Conservation (phyloP, 2,113 vertebrate genomes). For the Brachypodius melanocephalos region DNA sequence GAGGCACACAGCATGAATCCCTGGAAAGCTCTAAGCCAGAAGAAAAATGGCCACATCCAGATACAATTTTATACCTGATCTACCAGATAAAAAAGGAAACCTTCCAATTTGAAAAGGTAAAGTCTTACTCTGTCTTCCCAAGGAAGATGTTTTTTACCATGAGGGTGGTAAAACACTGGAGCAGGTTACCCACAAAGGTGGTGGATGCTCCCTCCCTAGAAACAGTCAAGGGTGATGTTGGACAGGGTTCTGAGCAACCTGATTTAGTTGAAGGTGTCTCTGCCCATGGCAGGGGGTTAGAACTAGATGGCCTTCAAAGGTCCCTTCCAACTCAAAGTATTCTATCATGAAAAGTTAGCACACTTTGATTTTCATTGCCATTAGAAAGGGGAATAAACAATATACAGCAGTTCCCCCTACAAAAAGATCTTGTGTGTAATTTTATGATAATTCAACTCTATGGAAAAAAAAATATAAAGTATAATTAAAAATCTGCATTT, state of each 20-base stretch:
- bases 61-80: not conserved
- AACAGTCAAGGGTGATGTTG: not conserved
- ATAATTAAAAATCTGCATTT: not conserved
- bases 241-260: not conserved
- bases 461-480: accelerated
- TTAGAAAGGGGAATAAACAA: not conserved
- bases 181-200: not conserved
- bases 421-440: not conserved
- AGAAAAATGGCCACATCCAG: not conserved
- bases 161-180: not conserved
- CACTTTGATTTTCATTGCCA: not conserved
- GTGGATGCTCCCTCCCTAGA: not conserved
- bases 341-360: not conserved
- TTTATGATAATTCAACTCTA: not conserved
- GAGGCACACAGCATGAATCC: not conserved
- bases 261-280: not conserved
- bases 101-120: not conserved
- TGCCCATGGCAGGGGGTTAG: too few species aligned
- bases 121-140: not conserved
- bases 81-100: not conserved
- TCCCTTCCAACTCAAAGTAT: not conserved
- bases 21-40: not conserved
- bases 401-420: not conserved
- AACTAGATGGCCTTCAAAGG: not conserved
- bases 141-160: not conserved